Evolutionary conservation across 1,140 invertebrate genomes (phyloP).

Genomic region (Littorina saxatilis): DNA sequence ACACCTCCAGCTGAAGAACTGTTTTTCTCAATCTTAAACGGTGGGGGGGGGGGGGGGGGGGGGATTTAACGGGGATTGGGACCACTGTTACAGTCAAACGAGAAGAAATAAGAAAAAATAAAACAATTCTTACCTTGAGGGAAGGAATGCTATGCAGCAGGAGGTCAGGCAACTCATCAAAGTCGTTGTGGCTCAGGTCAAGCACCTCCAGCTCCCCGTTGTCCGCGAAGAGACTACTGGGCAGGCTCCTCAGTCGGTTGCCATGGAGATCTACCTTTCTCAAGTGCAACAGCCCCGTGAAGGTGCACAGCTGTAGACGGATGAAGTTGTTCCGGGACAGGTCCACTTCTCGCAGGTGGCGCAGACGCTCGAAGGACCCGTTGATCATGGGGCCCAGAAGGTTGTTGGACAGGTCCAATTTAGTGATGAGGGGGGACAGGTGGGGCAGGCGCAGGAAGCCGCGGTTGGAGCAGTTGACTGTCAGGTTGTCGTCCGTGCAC

Average conservation of each 20-base stretch:
- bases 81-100: too few species aligned
- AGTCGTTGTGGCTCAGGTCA: constrained; percentile 60
- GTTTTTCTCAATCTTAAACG: too few species aligned
- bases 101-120: neutral
- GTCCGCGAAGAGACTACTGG: constrained; percentile 54
- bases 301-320: constrained; percentile 45
- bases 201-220: constrained; percentile 48
- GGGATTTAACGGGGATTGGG: too few species aligned
- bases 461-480: constrained; percentile 35
- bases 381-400: constrained; percentile 56
- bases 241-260: constrained; percentile 56
- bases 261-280: constrained; percentile 51
- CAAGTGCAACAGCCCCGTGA: constrained; percentile 56
- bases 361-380: constrained; percentile 45
- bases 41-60: neutral
- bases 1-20: too few species aligned
- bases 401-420: constrained; percentile 52
- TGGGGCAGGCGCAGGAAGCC: constrained; percentile 6
- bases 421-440: constrained; percentile 29
- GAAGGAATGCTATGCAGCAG: constrained; percentile 28
- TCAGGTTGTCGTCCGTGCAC: constrained; percentile 23
- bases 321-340: constrained; percentile 61
- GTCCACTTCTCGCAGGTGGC: constrained; percentile 57
- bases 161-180: constrained; percentile 51
- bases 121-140: neutral